Conservation (phyloP, 1,140 invertebrate species). For the Saxidomus purpurata region DNA sequence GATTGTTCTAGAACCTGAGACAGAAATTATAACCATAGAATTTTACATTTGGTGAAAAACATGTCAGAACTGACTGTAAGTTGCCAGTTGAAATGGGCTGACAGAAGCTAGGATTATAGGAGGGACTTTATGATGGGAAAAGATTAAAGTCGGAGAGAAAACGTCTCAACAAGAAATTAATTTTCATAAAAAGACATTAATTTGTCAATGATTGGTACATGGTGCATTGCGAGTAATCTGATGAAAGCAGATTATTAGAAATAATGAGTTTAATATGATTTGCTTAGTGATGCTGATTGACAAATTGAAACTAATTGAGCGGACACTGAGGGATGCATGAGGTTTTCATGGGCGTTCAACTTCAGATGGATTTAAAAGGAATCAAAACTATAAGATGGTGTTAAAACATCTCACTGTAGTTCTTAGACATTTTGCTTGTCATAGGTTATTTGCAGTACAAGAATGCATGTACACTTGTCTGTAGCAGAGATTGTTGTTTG, state of each 20-base stretch:
- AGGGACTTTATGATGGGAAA: neutral
- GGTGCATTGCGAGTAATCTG: constrained; percentile 25
- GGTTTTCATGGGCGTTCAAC: too few relatives aligned
- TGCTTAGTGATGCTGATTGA: constrained; percentile 24
- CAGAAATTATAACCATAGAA: too few relatives aligned
- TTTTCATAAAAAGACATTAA: constrained; percentile 61
- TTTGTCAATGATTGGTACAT: constrained; percentile 44
- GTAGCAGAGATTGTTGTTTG: too few relatives aligned
- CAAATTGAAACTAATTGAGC: constrained; percentile 57
- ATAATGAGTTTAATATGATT: constrained; percentile 65
- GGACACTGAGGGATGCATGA: neutral
- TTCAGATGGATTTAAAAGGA: too few relatives aligned
- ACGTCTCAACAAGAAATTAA: constrained; percentile 37
- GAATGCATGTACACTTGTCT: too few relatives aligned
- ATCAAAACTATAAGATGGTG: too few relatives aligned
- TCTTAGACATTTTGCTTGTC: too few relatives aligned
- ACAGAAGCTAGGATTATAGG: constrained; percentile 44
- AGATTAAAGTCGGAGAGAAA: constrained; percentile 20
- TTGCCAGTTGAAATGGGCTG: constrained; percentile 31
- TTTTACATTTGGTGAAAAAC: too few relatives aligned
- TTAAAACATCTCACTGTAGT: too few relatives aligned
- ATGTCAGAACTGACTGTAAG: constrained; percentile 42
- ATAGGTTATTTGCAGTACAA: too few relatives aligned
- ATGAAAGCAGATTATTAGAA: constrained; percentile 27
- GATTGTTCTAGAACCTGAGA: too few relatives aligned